Evolutionary conservation across 1,140 invertebrate species (phyloP), one percentile per base, ranked within the genome.

Genomic region (Drosophila rufa): DNA sequence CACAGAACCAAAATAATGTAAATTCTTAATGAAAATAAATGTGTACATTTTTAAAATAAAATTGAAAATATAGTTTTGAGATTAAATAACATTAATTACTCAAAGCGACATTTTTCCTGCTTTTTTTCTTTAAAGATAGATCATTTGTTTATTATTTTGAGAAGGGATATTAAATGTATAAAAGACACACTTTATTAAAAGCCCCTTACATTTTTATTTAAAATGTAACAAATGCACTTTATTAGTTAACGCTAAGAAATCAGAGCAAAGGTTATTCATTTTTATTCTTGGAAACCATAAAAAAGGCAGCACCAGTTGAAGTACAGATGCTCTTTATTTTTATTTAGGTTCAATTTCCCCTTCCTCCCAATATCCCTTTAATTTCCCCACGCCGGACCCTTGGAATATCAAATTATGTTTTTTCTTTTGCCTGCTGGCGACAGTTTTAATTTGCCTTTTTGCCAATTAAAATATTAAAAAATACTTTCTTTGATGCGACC

Each of bases 381-480:
- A 46, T 67, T 53, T 51, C 17, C 22, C 5, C 17, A 27, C 14
- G 33, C 14, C n/a, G 15, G 17, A 17, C 15, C 51, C 36, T 9
- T 15, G 22, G 12, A 38, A 38, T 67, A 70, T 67, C 55, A 38
- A 53, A 55, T 74, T 73, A 71, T 50, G 2, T 15, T 38, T 53
- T 33, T 38, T 11, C 27, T 30, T 47, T 60, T 43, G 53, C 57
- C 59, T 8, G 42, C 7, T 60, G 62, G 53, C 57, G 38, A 61
- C 30, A 76, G 48, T 76, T 51, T 36, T 55, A 64, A 71, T 80
- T 84, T 59, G 36, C 27, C 57, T 62, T 71, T 74, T 75, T 75
- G 46, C 46, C 55, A 77, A 85, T 85, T 81, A 62, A 81, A 85
- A 74, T 46, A 77, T 80, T 74, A 74, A 69, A 71, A 77, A 65